phyloP scores from a whole-genome alignment of 2,888 invertebrate species.

The Cantharis rufa region DNA sequence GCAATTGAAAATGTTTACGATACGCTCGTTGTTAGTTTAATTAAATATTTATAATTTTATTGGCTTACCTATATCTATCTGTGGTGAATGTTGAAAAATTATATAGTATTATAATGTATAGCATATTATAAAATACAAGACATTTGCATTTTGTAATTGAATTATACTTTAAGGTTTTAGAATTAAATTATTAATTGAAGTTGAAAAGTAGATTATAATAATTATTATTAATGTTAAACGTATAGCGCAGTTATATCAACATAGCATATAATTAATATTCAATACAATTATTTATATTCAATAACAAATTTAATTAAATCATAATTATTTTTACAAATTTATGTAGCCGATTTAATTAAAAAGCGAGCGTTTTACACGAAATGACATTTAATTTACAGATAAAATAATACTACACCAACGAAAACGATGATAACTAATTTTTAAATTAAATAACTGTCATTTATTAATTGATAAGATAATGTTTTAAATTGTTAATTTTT shows the following conservation, averaged over 20 bases:
- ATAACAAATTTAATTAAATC: slow-evolving; percentile 26
- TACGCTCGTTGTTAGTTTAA: not conserved
- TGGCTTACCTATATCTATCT: not conserved
- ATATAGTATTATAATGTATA: not conserved
- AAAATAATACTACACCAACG: slow-evolving; percentile 37
- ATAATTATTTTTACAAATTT: slow-evolving; percentile 28
- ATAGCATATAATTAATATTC: slow-evolving; percentile 1
- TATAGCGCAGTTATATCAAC: not conserved
- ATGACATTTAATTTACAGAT: slow-evolving; percentile 45
- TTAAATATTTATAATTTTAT: not conserved
- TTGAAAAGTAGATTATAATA: not conserved
- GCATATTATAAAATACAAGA: not conserved
- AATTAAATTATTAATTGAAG: not conserved
- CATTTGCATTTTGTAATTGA: not conserved
- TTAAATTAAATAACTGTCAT: slow-evolving; percentile 40
- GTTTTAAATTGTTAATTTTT: slow-evolving; percentile 39
- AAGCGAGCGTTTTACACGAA: slow-evolving; percentile 26
- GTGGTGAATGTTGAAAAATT: not conserved
- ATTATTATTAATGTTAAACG: not conserved
- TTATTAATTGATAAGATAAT: slow-evolving; percentile 35
- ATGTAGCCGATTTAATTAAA: slow-evolving; percentile 30
- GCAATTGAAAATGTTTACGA: not conserved
- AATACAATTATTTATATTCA: slow-evolving; percentile 20
- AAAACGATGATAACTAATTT: slow-evolving; percentile 33
- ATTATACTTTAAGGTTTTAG: not conserved